These are phyloP conservation scores for Pelmatolapia mariae DNA, from an alignment of 2,113 vertebrate genomes.

Conservation along the genomic window DNA sequence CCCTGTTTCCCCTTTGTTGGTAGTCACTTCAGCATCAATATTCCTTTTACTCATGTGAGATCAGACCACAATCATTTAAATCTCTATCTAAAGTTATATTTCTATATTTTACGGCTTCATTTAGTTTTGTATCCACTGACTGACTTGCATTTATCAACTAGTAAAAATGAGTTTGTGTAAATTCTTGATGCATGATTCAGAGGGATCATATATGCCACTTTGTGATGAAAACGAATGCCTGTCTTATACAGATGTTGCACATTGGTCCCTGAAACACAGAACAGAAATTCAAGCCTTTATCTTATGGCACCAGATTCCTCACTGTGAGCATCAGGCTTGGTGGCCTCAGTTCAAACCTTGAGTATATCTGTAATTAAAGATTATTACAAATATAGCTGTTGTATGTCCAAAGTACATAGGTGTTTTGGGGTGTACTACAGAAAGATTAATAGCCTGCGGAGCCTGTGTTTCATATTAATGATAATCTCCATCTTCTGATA, in stretches of 20 bases:
- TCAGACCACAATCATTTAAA: not conserved
- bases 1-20: rapidly evolving
- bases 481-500: not conserved
- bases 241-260: not conserved
- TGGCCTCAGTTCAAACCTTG: not conserved
- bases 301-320: not conserved
- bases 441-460: not conserved
- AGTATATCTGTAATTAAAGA: not conserved
- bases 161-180: not conserved
- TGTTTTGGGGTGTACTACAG: not conserved
- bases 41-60: not conserved
- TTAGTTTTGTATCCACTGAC: not conserved
- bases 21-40: not conserved
- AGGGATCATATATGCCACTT: rapidly evolving
- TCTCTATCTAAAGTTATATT: rapidly evolving
- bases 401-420: not conserved
- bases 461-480: not conserved
- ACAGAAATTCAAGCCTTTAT: conserved; percentile 30
- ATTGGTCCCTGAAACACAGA: not conserved
- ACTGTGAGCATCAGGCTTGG: not conserved
- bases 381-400: not conserved
- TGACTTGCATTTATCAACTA: not conserved
- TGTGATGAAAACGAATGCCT: not conserved
- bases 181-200: not conserved
- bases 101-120: not conserved